Conservation (phyloP, 2,888 invertebrate species). For the Shargacucullia verbasci region DNA sequence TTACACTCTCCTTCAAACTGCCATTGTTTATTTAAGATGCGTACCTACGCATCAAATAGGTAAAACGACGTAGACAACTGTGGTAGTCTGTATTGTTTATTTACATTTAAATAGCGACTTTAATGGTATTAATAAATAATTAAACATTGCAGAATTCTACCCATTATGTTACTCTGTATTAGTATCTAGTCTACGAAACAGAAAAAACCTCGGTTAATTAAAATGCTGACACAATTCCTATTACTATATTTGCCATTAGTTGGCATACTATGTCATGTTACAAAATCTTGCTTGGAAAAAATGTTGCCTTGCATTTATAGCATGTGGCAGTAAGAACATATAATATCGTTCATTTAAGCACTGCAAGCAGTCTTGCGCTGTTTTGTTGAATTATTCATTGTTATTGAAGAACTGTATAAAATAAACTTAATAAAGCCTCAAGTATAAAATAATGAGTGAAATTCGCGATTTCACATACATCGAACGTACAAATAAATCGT, state of each 20-base stretch:
- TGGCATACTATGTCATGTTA: slow-evolving; percentile 52
- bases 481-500: not conserved
- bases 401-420: no score
- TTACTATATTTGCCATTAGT: slow-evolving; percentile 47
- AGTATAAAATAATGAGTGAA: not conserved
- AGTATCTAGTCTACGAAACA: slow-evolving; percentile 37
- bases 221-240: slow-evolving; percentile 67
- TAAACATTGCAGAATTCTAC: slow-evolving; percentile 26
- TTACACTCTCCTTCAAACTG: no score
- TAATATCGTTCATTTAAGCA: not conserved
- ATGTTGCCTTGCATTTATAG: slow-evolving; percentile 32
- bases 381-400: not conserved
- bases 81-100: no score
- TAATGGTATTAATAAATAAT: slow-evolving; percentile 18
- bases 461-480: not conserved
- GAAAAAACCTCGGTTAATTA: slow-evolving; percentile 64
- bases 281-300: slow-evolving; percentile 48
- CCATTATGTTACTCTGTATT: slow-evolving; percentile 32
- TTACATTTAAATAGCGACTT: no score
- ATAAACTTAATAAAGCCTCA: no score
- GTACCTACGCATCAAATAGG: no score
- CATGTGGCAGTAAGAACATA: not conserved
- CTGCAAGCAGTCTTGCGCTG: no score
- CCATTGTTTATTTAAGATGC: no score
- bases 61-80: no score